Percentiles rank a stretch among this genome's conserved stretches.
phyloP scores from a whole-genome alignment of 1,140 invertebrate species.

The Diplogasteroides magnus region DNA sequence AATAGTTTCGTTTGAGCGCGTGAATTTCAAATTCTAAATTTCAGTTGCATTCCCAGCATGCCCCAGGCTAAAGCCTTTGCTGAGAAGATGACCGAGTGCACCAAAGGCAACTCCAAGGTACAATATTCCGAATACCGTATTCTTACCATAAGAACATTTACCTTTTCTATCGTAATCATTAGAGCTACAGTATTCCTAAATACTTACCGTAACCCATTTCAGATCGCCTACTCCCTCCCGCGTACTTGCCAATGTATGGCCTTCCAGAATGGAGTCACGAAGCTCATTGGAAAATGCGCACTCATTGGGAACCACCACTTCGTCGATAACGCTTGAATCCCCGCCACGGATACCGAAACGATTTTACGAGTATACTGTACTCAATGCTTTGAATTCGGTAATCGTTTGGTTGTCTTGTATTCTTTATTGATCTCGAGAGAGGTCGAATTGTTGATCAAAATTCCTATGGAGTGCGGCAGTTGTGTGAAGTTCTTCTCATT shows the following conservation, averaged over 20 bases:
- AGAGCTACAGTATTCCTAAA: not conserved
- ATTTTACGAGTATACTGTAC: no score
- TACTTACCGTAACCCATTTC: not conserved
- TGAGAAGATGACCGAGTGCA: not conserved
- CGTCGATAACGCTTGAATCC: not conserved
- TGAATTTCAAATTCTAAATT: not conserved
- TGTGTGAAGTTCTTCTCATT: no score
- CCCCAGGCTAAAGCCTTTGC: not conserved
- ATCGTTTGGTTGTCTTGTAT: no score
- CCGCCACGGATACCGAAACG: not conserved
- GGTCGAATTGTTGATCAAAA: no score
- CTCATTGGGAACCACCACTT: not conserved
- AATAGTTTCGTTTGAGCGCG: not conserved
- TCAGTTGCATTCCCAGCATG: not conserved
- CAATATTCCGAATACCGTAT: no score
- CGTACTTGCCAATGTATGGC: not conserved
- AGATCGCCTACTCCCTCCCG: not conserved
- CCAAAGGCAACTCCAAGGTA: not conserved
- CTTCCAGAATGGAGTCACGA: not conserved
- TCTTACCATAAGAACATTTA: no score
- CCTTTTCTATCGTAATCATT: not conserved
- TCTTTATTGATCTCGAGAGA: no score
- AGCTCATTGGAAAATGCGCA: not conserved
- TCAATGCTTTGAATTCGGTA: no score
- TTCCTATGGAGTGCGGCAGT: no score